Evolutionary conservation across 64 coral and sea anemone species (phyloP), one percentile per base, ranked within the genome.

Genomic region (Pachyseris speciosa): DNA sequence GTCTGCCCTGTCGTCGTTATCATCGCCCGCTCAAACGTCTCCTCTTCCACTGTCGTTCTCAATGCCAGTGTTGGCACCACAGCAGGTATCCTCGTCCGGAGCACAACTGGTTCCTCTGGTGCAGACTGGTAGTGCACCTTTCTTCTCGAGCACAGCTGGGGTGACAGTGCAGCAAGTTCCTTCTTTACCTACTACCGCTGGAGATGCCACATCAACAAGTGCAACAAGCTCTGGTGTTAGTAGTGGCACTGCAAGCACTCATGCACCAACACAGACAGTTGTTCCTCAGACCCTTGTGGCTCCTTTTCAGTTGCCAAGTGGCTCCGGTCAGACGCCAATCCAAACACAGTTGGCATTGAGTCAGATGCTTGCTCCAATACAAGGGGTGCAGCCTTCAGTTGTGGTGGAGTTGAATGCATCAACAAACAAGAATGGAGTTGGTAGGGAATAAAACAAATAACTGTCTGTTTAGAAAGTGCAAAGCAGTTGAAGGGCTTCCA

Each of bases 11-110:
- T 95, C 97, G 17, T 92, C 94, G 2, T 87, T 98, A 72, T 94
- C 96, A 52, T 91, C 92, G n/a, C 96, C 96, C 5, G 92, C 92
- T 67, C 97, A 99, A 72, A 92, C 94, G 0, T 95, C 93, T 13
- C 97, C 97, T 20, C 74, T 99, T 30, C 95, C 94, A 49, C 71
- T 99, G 28, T 80, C 94, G 19, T 87, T 99, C 31, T 81, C 94
- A 33, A 89, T 99, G 75, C 94, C 93, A 69, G 63, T 98, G 25
- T 78, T 94, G 11, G 77, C 72, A 15, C 60, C 89, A 9, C 96
- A 91, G 31, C 86, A 69, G 24, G 42, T 71, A 5, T 10, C 51
- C 4, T 38, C 61, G 71, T 45, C 93, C 20, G 87, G 93, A 0
- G 84, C 87, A 9, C 93, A 94, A 43, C 47, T 94, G 53, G 34